Evolutionary conservation across 2,113 vertebrate species (phyloP), one percentile per base, ranked within the genome.

Genomic region (Apteryx mantelli): DNA sequence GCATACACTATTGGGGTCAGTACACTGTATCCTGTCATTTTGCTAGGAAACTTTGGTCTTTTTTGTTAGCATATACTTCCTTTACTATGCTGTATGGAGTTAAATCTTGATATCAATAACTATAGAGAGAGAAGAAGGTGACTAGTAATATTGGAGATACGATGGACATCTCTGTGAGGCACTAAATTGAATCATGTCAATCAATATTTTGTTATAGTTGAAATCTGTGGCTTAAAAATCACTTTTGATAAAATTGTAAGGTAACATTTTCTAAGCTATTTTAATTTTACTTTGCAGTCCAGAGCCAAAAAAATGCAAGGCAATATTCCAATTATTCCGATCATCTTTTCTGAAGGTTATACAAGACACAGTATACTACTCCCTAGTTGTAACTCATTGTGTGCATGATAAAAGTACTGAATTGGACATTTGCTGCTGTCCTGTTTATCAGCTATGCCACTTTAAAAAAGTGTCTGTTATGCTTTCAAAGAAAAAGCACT

Each of bases 191-290:
- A 78, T 60, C 15, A 1, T 30, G 40, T 77, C 55, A 52, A 20
- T 63, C 25, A 78, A 32, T 73, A 34, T 76, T 77, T 38, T 34
- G 6, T 50, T 85, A 40, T 13, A 89, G 74, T 16, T 77, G 70
- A 89, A 68, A 85, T 40, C 38, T 82, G 26, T 80, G 91, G 68
- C 53, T 61, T 74, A 46, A 94, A 88, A 89, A n/a, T 85, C 48
- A 61, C 6, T 55, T 93, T 42, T 56, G 8, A 79, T 78, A 70
- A 93, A 81, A 88, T 40, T 81, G 32, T 46, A 79, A 89, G 84
- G 66, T 18, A 48, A 5, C 48, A 25, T 73, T 92, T 76, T 94
- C 78, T 87, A 68, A 85, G 38, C 17, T 76, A 14, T 48, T 36
- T 76, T 75, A 60, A 64, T 78, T 92, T 80, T 83, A 34, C 36